Base-by-base conservation (phyloP, 2,888 invertebrate species). In the Dichetophora obliterata region DNA sequence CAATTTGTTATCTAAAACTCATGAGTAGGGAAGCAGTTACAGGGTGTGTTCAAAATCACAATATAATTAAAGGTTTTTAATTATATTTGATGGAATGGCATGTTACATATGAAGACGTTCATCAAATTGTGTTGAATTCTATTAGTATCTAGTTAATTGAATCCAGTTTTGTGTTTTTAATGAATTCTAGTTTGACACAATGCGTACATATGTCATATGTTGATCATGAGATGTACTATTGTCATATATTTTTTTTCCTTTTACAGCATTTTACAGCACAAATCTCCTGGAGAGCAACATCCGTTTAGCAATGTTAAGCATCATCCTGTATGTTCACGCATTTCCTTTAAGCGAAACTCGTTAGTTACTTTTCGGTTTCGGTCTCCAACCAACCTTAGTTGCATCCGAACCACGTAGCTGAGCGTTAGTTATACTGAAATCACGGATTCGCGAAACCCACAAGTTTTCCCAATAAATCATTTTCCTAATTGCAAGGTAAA, bases 401-500 rank as follows among this genome's bases (percentile, higher is more conserved):
- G 85, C 87, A 87, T 87, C 86, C 84, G 87, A 87, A 84, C 85
- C 81, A 83, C 86, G 81, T 80, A 82, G 80, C 86, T 77, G 87
- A 85, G 80, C 85, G 82, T 83, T 85, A 85, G 82, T 82, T 77
- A 79, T 81, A 80, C 83, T 79, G 81, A 80, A 78, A 75, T 72
- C 72, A 69, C 75, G 71, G 37, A 37, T 75, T 72, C 37, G 54
- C 24, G 34, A 61, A 74, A 76, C 73, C 71, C 77, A 70, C 75
- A 74, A 54, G 24, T 50, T 71, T 57, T 65, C 57, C 74, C 78
- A 77, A 75, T 78, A 61, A 77, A 37, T 70, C 75, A 70, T 48
- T 74, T n/a, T 75, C 66, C 69, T 37, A 76, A 63, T 75, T 66
- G 61, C 31, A 72, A 54, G 68, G 66, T 68, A 76, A 31, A 48